phyloP scores from a whole-genome alignment of 2,888 invertebrate genomes.

The Cylindroiulus punctatus region DNA sequence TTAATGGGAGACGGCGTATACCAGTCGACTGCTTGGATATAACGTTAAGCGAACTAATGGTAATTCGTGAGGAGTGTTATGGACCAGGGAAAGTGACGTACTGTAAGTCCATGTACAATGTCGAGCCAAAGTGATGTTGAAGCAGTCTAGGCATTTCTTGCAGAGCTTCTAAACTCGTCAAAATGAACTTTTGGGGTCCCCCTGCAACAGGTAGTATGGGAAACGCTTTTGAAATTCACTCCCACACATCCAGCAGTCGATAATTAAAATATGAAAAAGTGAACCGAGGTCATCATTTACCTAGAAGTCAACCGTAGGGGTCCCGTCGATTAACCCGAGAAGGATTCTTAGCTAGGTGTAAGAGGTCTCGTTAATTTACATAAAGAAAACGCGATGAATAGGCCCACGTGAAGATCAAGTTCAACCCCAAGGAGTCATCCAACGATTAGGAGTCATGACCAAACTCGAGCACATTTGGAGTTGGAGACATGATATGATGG shows the following conservation, averaged over 20 bases:
- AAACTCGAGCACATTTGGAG: too few species aligned
- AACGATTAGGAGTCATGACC: too few species aligned
- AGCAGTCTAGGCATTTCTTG: neutral
- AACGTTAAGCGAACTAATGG: neutral
- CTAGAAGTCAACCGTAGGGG: neutral
- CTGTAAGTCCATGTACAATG: neutral
- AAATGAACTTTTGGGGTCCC: neutral
- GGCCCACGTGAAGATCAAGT: too few species aligned
- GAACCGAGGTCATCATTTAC: neutral
- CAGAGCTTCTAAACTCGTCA: neutral
- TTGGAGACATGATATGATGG: too few species aligned
- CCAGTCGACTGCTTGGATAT: neutral
- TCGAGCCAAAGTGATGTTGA: neutral
- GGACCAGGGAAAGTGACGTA: neutral
- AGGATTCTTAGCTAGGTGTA: neutral
- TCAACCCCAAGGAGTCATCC: too few species aligned
- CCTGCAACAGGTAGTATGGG: neutral
- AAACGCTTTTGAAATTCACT: neutral
- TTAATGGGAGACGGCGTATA: neutral
- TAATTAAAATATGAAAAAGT: slow-evolving; percentile 30
- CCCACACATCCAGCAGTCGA: neutral
- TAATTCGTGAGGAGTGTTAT: neutral
- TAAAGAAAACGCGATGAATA: too few species aligned
- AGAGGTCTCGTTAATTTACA: neutral
- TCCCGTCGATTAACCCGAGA: neutral